Evolutionary conservation across 2,888 invertebrate species (phyloP).

Genomic region (Rhimphoctona megacephalus): DNA sequence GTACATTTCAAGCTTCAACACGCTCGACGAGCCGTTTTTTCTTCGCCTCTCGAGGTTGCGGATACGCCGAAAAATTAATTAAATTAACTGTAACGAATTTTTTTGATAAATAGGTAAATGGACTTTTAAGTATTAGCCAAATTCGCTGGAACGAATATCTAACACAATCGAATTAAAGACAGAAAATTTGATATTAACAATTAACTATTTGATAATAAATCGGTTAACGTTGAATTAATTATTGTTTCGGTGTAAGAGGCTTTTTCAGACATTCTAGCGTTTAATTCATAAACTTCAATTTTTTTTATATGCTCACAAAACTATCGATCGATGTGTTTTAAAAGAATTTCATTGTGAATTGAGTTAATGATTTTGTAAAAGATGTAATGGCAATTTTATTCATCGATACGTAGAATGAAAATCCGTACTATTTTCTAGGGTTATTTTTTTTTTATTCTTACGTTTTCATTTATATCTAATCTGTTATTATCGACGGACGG

Average conservation of each 20-base stretch:
- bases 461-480: not conserved
- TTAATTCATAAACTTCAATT: not conserved
- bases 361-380: conserved; percentile 65
- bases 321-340: conserved; percentile 1
- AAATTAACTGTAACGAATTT: not conserved
- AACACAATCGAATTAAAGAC: not conserved
- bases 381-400: conserved; percentile 71
- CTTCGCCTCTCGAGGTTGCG: not conserved
- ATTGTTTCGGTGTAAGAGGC: not conserved
- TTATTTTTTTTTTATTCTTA: conserved; percentile 34
- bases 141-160: not conserved
- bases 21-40: not conserved
- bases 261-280: not conserved
- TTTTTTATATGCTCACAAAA: not conserved
- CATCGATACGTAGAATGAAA: conserved; percentile 51
- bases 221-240: not conserved
- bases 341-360: conserved; percentile 19
- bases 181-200: not conserved
- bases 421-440: not conserved
- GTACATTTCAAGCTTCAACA: not conserved
- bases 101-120: not conserved
- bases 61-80: not conserved
- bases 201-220: not conserved
- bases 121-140: not conserved
- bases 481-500: conserved; percentile 36